phyloP scores from a whole-genome alignment of 2,113 vertebrate genomes.

The Pachyramphus minor region DNA sequence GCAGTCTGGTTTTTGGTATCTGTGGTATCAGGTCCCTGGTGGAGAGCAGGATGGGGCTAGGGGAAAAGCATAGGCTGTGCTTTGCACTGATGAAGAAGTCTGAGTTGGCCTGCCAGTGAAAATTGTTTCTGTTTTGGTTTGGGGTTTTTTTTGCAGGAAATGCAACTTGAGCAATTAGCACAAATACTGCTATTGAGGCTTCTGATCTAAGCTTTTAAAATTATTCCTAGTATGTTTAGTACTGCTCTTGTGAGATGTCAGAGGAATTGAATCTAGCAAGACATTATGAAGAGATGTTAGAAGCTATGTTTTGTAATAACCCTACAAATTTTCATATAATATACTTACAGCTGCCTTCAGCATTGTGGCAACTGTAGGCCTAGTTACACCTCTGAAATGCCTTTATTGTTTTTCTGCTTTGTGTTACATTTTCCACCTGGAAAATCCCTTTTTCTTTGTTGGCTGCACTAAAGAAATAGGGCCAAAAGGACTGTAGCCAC shows the following conservation, averaged over 20 bases:
- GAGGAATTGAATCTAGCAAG: not conserved
- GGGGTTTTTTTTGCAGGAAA: not conserved
- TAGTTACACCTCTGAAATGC: not conserved
- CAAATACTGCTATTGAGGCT: not conserved
- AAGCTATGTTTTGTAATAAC: not conserved
- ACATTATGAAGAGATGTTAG: not conserved
- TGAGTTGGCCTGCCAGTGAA: not conserved
- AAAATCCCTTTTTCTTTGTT: not conserved
- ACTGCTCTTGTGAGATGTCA: not conserved
- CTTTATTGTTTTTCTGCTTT: not conserved
- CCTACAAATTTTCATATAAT: not conserved
- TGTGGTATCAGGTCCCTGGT: not conserved
- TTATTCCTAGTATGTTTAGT: not conserved
- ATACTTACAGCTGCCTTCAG: not conserved
- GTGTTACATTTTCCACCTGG: not conserved
- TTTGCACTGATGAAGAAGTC: not conserved
- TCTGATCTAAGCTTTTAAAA: not conserved
- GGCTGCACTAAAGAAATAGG: not conserved
- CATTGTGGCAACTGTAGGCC: not conserved
- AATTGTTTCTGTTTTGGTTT: not conserved
- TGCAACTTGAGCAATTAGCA: not conserved
- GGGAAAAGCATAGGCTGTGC: not conserved
- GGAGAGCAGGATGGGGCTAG: not conserved
- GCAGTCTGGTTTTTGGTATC: not conserved
- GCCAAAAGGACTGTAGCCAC: not conserved